A percentile compares a stretch with the other conserved stretches of the same genome.
Conservation (phyloP, 1,140 invertebrate species). For the Solenopsis fugax region DNA sequence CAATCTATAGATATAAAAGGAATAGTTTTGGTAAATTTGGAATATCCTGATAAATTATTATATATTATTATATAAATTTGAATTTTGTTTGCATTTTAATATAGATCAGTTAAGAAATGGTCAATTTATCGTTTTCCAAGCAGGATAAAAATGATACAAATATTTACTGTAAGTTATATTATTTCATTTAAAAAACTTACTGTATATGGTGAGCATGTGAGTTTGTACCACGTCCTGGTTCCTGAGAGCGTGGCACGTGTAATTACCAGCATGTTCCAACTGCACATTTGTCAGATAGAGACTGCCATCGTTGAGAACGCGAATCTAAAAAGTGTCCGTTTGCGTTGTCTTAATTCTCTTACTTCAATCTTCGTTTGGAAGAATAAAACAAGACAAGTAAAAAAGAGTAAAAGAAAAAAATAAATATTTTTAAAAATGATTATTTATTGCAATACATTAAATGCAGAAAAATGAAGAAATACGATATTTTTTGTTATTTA, state of each 20-base stretch:
- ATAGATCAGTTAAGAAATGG: not conserved
- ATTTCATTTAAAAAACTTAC: slow-evolving; percentile 87
- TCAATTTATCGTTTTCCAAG: not conserved
- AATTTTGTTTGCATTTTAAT: not conserved
- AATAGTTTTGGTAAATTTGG: not conserved
- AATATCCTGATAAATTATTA: not conserved
- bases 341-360: not conserved
- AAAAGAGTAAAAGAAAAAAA: not conserved
- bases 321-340: slow-evolving; percentile 82
- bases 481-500: not conserved
- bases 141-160: not conserved
- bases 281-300: slow-evolving; percentile 92
- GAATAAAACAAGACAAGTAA: too few relatives aligned
- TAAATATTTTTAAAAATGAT: not conserved
- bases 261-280: slow-evolving; percentile 93
- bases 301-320: slow-evolving; percentile 91
- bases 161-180: not conserved
- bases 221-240: slow-evolving; percentile 93
- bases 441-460: slow-evolving; percentile 11
- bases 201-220: slow-evolving; percentile 92
- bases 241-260: slow-evolving; percentile 92
- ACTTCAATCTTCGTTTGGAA: too few relatives aligned
- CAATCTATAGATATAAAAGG: not conserved
- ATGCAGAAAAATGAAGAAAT: not conserved
- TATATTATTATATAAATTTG: not conserved